Conservation (phyloP, 2,888 invertebrate species). For the Plusia festucae region DNA sequence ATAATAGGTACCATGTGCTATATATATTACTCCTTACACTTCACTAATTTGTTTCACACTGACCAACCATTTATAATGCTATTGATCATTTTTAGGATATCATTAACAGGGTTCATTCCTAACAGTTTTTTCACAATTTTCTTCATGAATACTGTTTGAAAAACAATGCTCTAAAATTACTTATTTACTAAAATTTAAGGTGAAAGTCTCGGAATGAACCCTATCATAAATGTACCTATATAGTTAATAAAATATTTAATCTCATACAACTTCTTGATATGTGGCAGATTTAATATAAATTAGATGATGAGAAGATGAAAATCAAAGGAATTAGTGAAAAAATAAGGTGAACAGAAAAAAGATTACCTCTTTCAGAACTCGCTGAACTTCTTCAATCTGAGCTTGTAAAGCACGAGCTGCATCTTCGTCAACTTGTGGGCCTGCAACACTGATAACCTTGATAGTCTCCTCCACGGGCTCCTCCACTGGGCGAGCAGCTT, state of each 20-base stretch:
- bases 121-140: too few relatives aligned
- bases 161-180: too few relatives aligned
- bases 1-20: neutral
- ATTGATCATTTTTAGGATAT: neutral
- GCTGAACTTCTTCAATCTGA: constrained; percentile 84
- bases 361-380: constrained; percentile 83
- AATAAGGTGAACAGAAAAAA: neutral
- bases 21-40: neutral
- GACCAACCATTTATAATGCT: neutral
- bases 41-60: neutral
- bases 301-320: neutral
- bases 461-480: constrained; percentile 79
- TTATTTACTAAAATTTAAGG: too few relatives aligned
- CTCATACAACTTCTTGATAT: too few relatives aligned
- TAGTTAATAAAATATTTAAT: too few relatives aligned
- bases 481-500: constrained; percentile 70
- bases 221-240: too few relatives aligned
- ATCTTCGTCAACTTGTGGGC: constrained; percentile 81
- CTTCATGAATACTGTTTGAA: too few relatives aligned
- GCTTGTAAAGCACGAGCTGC: constrained; percentile 82
- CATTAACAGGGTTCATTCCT: neutral
- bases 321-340: neutral
- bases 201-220: neutral
- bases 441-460: constrained; percentile 82
- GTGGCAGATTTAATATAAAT: neutral